phyloP scores from a whole-genome alignment of 1,140 invertebrate species.

The Delia radicum region DNA sequence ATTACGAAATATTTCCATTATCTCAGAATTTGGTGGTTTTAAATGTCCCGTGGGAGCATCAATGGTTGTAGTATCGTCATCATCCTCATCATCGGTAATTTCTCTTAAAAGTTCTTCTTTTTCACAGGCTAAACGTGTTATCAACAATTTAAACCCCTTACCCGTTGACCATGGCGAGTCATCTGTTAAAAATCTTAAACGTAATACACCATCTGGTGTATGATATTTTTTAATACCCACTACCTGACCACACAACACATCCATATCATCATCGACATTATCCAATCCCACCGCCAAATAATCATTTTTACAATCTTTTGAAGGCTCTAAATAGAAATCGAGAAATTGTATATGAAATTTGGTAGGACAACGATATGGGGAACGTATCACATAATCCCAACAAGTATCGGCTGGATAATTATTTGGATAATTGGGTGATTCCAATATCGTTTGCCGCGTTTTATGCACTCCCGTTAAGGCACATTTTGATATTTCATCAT shows the following conservation, averaged over 20 bases:
- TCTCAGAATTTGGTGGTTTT: slow-evolving; percentile 14
- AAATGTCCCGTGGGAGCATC: slow-evolving; percentile 34
- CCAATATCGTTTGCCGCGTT: slow-evolving; percentile 50
- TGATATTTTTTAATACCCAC: slow-evolving; percentile 57
- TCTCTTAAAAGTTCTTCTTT: slow-evolving; percentile 40
- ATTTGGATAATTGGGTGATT: slow-evolving; percentile 59
- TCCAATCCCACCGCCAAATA: slow-evolving; percentile 55
- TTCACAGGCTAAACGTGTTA: slow-evolving; percentile 57
- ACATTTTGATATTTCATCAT: slow-evolving; percentile 47
- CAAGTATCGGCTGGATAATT: slow-evolving; percentile 56
- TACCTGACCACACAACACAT: slow-evolving; percentile 58
- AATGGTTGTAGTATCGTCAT: slow-evolving; percentile 41
- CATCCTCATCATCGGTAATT: slow-evolving; percentile 6
- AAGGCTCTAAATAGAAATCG: slow-evolving; percentile 58
- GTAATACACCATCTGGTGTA: slow-evolving; percentile 56
- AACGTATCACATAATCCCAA: slow-evolving; percentile 59
- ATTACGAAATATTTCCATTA: slow-evolving; percentile 32
- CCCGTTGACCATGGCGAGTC: slow-evolving; percentile 47
- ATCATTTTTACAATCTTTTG: slow-evolving; percentile 58
- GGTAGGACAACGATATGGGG: slow-evolving; percentile 57
- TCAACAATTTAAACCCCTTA: slow-evolving; percentile 60
- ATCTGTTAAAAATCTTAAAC: slow-evolving; percentile 52
- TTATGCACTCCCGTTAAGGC: slow-evolving; percentile 44
- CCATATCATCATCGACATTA: slow-evolving; percentile 46
- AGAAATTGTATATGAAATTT: slow-evolving; percentile 61